Base-by-base conservation (phyloP, 2,888 invertebrate genomes). In the Hemithea aestivaria region DNA sequence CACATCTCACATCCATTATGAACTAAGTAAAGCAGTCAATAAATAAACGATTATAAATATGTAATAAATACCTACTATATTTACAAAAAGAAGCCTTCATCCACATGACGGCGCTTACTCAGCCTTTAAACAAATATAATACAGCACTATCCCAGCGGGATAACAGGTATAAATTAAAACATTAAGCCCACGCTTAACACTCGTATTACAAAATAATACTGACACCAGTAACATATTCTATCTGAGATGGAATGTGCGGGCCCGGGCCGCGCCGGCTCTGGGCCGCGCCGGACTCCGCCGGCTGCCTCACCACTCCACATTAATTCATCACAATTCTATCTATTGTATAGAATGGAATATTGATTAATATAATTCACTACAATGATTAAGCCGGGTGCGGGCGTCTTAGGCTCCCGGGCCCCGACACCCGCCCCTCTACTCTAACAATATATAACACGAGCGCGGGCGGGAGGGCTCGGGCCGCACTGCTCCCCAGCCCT, bases 61-160 rank as follows among this genome's bases (percentile, higher is more conserved):
- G 85, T 88, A 87, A 87, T 88, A 88, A 88, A 88, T 88, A 88
- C 87, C 87, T 88, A 87, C 84, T 83, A 87, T 87, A 87, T 87
- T 79, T 87, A 87, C 87, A 87, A 73, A 77, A 80, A 81, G 53
- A 72, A 72, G 81, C 83, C 83, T 74, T 77, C 69, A 61, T 73
- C 70, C 61, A 69, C 61, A 37, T 52, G 66, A 69, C 76, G 84
- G 75, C 80, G 76, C 74, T 65, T 73, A 61, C 66, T 81, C 77
- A 77, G 82, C 81, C 85, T 78, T 83, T 75, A 73, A 81, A 82
- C 81, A 75, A 81, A 81, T 83, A 84, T 83, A 84, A 83, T 87
- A 85, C 87, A 85, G 77, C 78, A 77, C 73, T 84, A 85, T 79
- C 84, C 84, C 82, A 67, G 63, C 12, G 75, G 82, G 84, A 83